Percentiles rank a stretch among this genome's conserved stretches.
phyloP scores from a whole-genome alignment of 2,797 vertebrate genomes.

The Lepilemur septentrionalis region DNA sequence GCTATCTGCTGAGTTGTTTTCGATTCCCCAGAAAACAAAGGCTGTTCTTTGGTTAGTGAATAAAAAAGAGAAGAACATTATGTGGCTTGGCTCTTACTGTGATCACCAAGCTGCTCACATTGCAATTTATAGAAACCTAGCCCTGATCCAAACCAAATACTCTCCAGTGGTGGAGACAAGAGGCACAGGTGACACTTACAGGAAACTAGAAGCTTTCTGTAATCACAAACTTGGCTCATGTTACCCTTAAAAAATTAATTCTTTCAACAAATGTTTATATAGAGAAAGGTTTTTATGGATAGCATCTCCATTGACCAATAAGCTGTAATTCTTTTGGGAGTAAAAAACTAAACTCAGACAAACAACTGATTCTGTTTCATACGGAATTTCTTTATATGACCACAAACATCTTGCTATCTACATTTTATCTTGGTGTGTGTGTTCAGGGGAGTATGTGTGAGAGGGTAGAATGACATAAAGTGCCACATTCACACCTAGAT shows the following conservation, averaged over 20 bases:
- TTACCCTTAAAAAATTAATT: not conserved
- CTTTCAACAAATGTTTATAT: slow-evolving; percentile 4
- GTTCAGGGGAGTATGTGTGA: not conserved
- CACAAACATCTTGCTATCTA: slow-evolving; percentile 8
- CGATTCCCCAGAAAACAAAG: not conserved
- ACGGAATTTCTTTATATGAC: not conserved
- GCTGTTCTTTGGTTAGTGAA: not conserved
- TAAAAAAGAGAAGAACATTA: not conserved
- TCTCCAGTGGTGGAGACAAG: not conserved
- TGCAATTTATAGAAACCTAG: not conserved
- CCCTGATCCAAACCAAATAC: not conserved
- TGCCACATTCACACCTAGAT: not conserved
- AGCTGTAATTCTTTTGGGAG: not conserved
- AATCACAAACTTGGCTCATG: not conserved
- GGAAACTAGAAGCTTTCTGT: not conserved
- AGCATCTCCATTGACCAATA: not conserved
- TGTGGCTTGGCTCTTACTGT: not conserved
- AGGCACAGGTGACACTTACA: not conserved
- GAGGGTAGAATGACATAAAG: not conserved
- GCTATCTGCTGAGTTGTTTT: not conserved
- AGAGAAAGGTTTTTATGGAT: not conserved
- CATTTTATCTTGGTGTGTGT: not conserved
- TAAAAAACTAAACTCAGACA: not conserved
- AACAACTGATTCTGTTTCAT: not conserved
- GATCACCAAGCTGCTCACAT: not conserved